phyloP scores from a whole-genome alignment of 2,113 vertebrate genomes.

The Ictalurus furcatus region DNA sequence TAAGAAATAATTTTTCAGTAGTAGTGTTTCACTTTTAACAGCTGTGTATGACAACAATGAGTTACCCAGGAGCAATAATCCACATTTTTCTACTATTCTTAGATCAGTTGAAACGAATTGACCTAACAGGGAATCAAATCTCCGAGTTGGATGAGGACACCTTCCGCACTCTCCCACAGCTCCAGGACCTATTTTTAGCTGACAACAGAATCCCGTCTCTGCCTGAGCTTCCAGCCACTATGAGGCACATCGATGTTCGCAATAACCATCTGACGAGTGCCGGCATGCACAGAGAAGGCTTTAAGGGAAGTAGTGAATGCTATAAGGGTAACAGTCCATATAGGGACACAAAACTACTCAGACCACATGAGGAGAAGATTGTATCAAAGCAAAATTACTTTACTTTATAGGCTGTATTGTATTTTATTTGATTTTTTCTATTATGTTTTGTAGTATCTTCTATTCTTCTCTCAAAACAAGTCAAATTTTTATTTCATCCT shows the following conservation, averaged over 20 bases:
- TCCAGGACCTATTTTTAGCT: conserved; percentile 75
- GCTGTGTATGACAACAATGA: not conserved
- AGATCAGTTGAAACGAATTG: conserved; percentile 78
- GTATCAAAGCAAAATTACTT: not conserved
- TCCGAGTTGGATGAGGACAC: conserved; percentile 63
- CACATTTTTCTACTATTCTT: conserved; percentile 10
- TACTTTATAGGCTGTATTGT: not conserved
- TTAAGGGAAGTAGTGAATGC: conserved; percentile 64
- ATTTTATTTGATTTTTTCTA: not conserved
- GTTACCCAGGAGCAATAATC: not conserved
- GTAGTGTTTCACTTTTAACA: not conserved
- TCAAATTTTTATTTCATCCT: not conserved
- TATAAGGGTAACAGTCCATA: not conserved
- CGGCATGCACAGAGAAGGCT: conserved; percentile 66
- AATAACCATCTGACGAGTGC: conserved; percentile 74
- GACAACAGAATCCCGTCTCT: conserved; percentile 72
- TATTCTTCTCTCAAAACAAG: not conserved
- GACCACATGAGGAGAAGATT: not conserved
- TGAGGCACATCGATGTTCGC: conserved; percentile 69
- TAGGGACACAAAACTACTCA: not conserved
- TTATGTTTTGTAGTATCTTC: not conserved
- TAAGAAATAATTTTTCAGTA: not conserved
- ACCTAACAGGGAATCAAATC: conserved; percentile 79
- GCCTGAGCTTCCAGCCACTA: conserved; percentile 71
- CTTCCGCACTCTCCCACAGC: conserved; percentile 67